These are phyloP conservation scores for Cerceris ruficornis DNA, from an alignment of 2,888 invertebrate species.

Conservation along the genomic window DNA sequence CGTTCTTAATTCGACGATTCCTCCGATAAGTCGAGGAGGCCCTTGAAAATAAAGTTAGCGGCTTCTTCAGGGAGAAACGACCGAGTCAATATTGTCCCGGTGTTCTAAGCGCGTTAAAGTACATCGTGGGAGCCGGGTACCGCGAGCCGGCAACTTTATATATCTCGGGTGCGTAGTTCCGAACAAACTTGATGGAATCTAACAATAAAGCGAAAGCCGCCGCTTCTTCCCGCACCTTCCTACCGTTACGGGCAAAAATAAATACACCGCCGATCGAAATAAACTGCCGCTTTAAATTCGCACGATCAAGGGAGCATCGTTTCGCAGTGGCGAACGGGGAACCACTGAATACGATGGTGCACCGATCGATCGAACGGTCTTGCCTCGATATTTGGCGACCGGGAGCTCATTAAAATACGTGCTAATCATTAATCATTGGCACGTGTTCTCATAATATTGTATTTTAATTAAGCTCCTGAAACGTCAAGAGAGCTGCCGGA, in stretches of 20 bases:
- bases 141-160: slow-evolving; percentile 52
- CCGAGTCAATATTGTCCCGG: slow-evolving; percentile 63
- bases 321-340: no score
- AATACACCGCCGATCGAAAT: slow-evolving; percentile 18
- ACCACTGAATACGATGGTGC: no score
- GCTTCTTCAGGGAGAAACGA: slow-evolving; percentile 48
- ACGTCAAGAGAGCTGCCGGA: no score
- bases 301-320: no score
- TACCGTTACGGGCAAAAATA: slow-evolving; percentile 42
- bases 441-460: no score
- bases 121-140: slow-evolving; percentile 31
- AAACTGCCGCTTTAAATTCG: no score
- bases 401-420: no score
- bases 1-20: slow-evolving; percentile 54
- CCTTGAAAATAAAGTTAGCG: slow-evolving; percentile 68
- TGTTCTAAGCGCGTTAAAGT: slow-evolving; percentile 60
- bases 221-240: slow-evolving; percentile 42
- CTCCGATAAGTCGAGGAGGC: slow-evolving; percentile 48
- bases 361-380: no score
- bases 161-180: slow-evolving; percentile 57
- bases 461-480: no score
- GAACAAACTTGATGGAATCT: slow-evolving; percentile 49
- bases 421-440: no score
- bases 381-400: background rate
- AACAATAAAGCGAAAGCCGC: slow-evolving; percentile 52